phyloP scores from a whole-genome alignment of 2,888 invertebrate species.

The Parnassius mnemosyne region DNA sequence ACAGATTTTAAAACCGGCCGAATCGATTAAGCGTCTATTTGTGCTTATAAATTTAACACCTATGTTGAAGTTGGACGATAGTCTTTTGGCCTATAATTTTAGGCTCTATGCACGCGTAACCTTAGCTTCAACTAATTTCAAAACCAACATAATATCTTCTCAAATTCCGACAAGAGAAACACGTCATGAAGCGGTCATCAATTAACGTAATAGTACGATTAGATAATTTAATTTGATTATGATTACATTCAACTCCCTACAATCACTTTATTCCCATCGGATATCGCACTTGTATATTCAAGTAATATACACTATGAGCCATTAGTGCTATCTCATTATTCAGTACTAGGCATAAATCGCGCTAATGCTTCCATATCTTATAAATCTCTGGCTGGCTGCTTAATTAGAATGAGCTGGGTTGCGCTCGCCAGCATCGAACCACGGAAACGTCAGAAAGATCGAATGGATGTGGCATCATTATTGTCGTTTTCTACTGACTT shows the following conservation, averaged over 20 bases:
- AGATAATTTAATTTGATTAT: constrained; percentile 17
- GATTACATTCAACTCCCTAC: constrained; percentile 22
- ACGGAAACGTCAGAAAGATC: not conserved
- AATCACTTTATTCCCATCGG: constrained; percentile 29
- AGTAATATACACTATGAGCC: constrained; percentile 43
- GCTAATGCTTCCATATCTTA: constrained; percentile 76
- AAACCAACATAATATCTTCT: too few species aligned
- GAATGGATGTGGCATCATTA: constrained; percentile 14
- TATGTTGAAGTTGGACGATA: too few species aligned
- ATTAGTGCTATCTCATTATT: constrained; percentile 75
- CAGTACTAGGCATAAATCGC: constrained; percentile 72
- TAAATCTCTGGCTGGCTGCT: constrained; percentile 69
- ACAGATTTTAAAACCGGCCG: too few species aligned
- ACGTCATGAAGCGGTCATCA: not conserved
- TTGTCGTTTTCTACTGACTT: too few species aligned
- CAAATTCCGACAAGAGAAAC: not conserved
- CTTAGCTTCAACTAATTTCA: too few species aligned
- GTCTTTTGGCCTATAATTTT: too few species aligned
- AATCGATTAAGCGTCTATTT: too few species aligned
- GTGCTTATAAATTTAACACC: too few species aligned
- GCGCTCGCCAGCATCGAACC: constrained; percentile 26
- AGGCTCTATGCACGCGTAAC: too few species aligned
- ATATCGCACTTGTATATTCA: constrained; percentile 37
- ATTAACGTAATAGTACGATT: constrained; percentile 7
- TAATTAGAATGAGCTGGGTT: constrained; percentile 65